Percentiles rank a stretch among this genome's conserved stretches.
phyloP scores from a whole-genome alignment of 1,140 invertebrate genomes.

The Meteorus sp. region DNA sequence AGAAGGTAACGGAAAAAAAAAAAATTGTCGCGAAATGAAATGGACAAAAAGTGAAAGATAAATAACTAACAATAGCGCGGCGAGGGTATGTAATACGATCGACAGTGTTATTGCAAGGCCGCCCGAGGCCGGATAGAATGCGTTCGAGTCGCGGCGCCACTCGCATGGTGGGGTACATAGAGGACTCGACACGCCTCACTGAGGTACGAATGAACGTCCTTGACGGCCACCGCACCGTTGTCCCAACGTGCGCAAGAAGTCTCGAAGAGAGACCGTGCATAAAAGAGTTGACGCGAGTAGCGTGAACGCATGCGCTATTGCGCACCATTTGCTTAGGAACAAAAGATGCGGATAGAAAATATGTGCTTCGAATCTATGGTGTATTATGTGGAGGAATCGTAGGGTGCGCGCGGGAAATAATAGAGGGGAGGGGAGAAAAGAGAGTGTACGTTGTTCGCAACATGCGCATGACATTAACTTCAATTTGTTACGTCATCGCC shows the following conservation, averaged over 20 bases:
- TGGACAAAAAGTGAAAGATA: too few relatives aligned
- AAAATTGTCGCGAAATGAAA: too few relatives aligned
- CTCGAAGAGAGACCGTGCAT: too few relatives aligned
- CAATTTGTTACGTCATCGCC: constrained; percentile 24
- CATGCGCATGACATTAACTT: neutral
- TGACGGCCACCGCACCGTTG: constrained; percentile 11
- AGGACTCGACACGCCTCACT: constrained; percentile 2
- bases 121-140: constrained; percentile 11
- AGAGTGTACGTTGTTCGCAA: constrained; percentile 8
- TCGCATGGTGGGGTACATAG: too few relatives aligned
- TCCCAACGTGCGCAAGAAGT: neutral
- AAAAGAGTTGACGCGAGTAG: too few relatives aligned
- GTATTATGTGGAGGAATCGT: too few relatives aligned
- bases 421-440: neutral
- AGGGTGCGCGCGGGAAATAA: neutral
- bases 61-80: too few relatives aligned
- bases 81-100: too few relatives aligned
- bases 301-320: neutral
- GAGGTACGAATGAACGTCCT: constrained; percentile 19
- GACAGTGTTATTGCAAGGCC: constrained; percentile 4
- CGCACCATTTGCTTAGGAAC: neutral
- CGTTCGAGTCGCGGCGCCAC: neutral
- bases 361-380: too few relatives aligned
- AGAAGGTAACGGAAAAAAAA: too few relatives aligned
- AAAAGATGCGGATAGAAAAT: neutral